phyloP scores from a whole-genome alignment of 1,140 invertebrate species.

The Diabrotica virgifera region DNA sequence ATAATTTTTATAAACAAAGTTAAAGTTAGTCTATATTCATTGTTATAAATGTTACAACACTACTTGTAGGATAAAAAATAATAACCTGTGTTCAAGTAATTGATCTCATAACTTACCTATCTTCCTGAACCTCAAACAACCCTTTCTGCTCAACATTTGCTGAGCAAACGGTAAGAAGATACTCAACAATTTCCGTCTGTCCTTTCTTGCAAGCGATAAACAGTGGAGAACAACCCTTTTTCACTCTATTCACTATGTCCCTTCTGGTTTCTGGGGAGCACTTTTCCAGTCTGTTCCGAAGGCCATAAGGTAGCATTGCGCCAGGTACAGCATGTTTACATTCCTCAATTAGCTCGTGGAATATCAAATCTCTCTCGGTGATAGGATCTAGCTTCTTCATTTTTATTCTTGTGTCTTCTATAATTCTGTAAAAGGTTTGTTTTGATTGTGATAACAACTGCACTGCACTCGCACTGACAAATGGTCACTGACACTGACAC shows the following conservation, averaged over 20 bases:
- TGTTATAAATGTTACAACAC: too few relatives aligned
- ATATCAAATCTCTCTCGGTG: conserved; percentile 59
- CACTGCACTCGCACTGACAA: too few relatives aligned
- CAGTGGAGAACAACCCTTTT: conserved; percentile 80
- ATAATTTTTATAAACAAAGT: too few relatives aligned
- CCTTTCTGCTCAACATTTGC: conserved; percentile 85
- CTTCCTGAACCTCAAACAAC: conserved; percentile 68
- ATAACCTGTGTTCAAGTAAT: neutral
- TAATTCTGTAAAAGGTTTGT: too few relatives aligned
- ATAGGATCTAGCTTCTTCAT: conserved; percentile 48
- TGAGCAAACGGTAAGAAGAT: conserved; percentile 75
- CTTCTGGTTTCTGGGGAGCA: conserved; percentile 56
- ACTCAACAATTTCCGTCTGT: conserved; percentile 84
- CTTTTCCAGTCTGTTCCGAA: conserved; percentile 64
- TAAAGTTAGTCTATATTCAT: too few relatives aligned
- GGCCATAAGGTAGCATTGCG: conserved; percentile 61
- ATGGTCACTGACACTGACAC: too few relatives aligned
- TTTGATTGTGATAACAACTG: too few relatives aligned
- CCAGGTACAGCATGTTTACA: conserved; percentile 67
- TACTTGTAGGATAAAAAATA: neutral
- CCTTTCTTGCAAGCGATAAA: conserved; percentile 84
- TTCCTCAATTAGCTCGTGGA: conserved; percentile 66
- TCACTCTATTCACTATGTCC: conserved; percentile 62
- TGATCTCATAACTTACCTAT: conserved; percentile 44
- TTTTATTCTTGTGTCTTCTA: conserved; percentile 9